These are phyloP conservation scores for Acanthornis magna DNA, from an alignment of 2,797 vertebrate genomes.

Conservation along the genomic window DNA sequence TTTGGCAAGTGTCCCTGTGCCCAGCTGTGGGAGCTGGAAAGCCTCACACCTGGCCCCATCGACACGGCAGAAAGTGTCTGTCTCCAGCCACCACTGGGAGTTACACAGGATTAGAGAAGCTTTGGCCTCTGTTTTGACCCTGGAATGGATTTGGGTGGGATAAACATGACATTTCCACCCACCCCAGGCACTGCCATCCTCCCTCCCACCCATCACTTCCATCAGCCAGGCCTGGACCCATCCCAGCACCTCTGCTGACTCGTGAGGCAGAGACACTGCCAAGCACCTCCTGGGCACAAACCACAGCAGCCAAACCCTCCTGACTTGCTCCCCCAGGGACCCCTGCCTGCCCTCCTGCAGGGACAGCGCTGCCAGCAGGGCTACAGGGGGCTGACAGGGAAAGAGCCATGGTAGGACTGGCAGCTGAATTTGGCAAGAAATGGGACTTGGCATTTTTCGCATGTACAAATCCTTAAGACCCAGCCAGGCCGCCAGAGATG, in stretches of 20 bases:
- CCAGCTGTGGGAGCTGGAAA: not conserved
- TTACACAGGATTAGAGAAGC: fast-evolving
- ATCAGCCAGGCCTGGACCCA: not conserved
- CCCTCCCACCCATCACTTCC: not conserved
- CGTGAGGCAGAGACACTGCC: fast-evolving
- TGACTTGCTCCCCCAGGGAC: fast-evolving
- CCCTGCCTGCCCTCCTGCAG: not conserved
- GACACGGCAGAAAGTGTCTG: not conserved
- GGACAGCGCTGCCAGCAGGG: fast-evolving
- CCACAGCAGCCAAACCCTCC: not conserved
- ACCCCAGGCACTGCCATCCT: not conserved
- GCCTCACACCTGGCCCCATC: not conserved
- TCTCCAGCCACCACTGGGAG: not conserved
- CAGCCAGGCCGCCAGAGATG: not conserved
- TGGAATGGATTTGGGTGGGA: not conserved
- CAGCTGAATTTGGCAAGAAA: not conserved
- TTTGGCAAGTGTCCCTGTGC: not conserved
- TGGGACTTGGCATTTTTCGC: not conserved
- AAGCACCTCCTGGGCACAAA: not conserved
- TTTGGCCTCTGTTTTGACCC: not conserved
- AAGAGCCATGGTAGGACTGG: fast-evolving
- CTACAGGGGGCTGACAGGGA: fast-evolving
- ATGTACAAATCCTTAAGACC: not conserved
- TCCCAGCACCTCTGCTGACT: not conserved
- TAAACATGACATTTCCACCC: not conserved